Evolutionary conservation across 2,888 invertebrate genomes (phyloP).

Genomic region (Drosophila putrida): DNA sequence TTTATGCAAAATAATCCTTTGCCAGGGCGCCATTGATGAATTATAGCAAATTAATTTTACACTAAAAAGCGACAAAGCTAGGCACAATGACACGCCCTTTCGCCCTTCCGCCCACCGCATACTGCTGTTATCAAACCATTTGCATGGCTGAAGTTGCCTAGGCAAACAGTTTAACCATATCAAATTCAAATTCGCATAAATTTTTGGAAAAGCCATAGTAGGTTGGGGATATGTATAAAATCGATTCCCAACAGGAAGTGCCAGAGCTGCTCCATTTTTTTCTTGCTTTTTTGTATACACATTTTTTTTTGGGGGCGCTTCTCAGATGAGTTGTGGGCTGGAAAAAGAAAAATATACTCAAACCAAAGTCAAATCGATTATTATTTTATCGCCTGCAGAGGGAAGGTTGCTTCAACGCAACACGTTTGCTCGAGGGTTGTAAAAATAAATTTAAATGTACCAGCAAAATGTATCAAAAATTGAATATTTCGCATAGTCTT

Average conservation of each 20-base stretch:
- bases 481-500: slow-evolving; percentile 55
- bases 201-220: slow-evolving; percentile 44
- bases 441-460: slow-evolving; percentile 70
- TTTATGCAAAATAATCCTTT: slow-evolving; percentile 72
- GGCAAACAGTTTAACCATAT: slow-evolving; percentile 78
- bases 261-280: slow-evolving; percentile 50
- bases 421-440: slow-evolving; percentile 57
- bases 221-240: slow-evolving; percentile 52
- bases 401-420: slow-evolving; percentile 33
- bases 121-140: slow-evolving; percentile 67
- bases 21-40: slow-evolving; percentile 77
- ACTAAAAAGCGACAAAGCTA: slow-evolving; percentile 71
- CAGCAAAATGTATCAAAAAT: slow-evolving; percentile 69
- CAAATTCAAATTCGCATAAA: slow-evolving; percentile 79
- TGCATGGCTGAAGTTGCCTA: slow-evolving; percentile 74
- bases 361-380: slow-evolving; percentile 81
- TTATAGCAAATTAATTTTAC: slow-evolving; percentile 83
- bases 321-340: slow-evolving; percentile 53
- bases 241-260: slow-evolving; percentile 69
- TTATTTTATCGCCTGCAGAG: slow-evolving; percentile 73
- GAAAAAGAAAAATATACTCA: slow-evolving; percentile 36
- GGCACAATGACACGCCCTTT: slow-evolving; percentile 51
- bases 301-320: slow-evolving; percentile 12
- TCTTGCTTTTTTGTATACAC: slow-evolving; percentile 7
- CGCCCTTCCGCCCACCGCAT: slow-evolving; percentile 9